Conservation (phyloP, 1,140 invertebrate genomes). For the Rhyacophila brunnea region DNA sequence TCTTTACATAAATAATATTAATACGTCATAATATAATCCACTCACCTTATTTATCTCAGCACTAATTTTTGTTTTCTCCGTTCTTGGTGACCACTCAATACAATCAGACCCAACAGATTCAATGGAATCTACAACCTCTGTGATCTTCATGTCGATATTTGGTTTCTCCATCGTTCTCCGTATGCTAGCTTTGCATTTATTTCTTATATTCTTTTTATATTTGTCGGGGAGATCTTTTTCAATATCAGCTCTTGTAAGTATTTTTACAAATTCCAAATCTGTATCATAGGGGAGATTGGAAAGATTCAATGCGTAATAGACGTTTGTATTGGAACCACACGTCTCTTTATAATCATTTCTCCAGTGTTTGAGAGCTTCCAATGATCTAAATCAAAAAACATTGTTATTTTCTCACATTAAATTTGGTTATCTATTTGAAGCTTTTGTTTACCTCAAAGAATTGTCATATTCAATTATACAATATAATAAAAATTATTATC, state of each 20-base stretch:
- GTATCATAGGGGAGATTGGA: conserved; percentile 45
- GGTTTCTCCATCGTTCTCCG: conserved; percentile 42
- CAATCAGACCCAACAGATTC: conserved; percentile 44
- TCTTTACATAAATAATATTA: too few relatives aligned
- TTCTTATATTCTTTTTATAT: conserved; percentile 43
- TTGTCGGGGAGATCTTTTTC: conserved; percentile 53
- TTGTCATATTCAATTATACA: too few relatives aligned
- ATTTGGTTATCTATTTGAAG: too few relatives aligned
- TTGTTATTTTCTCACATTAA: too few relatives aligned
- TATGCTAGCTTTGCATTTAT: conserved; percentile 40
- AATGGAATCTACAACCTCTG: conserved; percentile 47
- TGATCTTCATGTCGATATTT: conserved; percentile 49
- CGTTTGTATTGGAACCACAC: conserved; percentile 36
- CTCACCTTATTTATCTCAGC: conserved; percentile 52
- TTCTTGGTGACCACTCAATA: conserved; percentile 43
- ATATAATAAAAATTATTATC: too few relatives aligned
- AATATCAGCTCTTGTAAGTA: conserved; percentile 47
- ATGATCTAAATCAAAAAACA: conserved; percentile 37
- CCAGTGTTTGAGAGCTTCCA: conserved; percentile 46
- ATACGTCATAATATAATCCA: too few relatives aligned
- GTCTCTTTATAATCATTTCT: conserved; percentile 42
- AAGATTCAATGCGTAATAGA: conserved; percentile 37
- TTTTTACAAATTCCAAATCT: conserved; percentile 45
- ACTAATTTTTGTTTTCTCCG: conserved; percentile 44
- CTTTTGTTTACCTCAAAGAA: too few relatives aligned